Evolutionary conservation across 2,888 invertebrate genomes (phyloP), one percentile per base, ranked within the genome.

Genomic region (Apamea sordens): DNA sequence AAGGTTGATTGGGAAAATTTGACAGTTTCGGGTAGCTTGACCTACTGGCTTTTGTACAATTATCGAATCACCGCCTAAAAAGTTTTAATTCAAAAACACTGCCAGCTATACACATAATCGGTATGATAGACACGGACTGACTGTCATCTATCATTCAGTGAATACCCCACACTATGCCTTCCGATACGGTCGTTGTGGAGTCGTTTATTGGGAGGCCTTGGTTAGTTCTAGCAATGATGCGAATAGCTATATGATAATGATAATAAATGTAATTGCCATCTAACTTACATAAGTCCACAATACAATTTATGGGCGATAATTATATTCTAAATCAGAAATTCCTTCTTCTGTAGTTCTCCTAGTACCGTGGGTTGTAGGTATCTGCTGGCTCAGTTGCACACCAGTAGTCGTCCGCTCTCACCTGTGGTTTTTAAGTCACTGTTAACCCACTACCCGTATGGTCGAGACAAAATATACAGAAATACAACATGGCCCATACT

Each of bases 271-370:
- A 50, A 50, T 50, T 50, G 11, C 56, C 56, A 56, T 24, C n/a
- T 56, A 11, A 56, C 24, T n/a, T 41, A n/a, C n/a, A n/a, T n/a
- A 56, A 56, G 11, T n/a, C 56, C 24, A n/a, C n/a, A n/a, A 59
- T 59, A n/a, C n/a, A 59, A n/a, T 59, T 59, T n/a, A 59, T 59
- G 56, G 56, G n/a, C n/a, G 5, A 59, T 13, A n/a, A 59, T 59
- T 59, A 59, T 59, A 59, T 59, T 59, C 59, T 59, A n/a, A 59
- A 59, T 59, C 59, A 59, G 59, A 59, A 59, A 59, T 59, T 5
- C 5, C n/a, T 59, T 59, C 5, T 56, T 56, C 24, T 56, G 24
- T 50, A n/a, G 56, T n/a, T 1, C 24, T 56, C 24, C 24, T 59
- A 59, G 59, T n/a, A n/a, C 11, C n/a, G 13, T 59, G 5, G 3